phyloP scores from a whole-genome alignment of 2,113 vertebrate species.

The Siniperca chuatsi region DNA sequence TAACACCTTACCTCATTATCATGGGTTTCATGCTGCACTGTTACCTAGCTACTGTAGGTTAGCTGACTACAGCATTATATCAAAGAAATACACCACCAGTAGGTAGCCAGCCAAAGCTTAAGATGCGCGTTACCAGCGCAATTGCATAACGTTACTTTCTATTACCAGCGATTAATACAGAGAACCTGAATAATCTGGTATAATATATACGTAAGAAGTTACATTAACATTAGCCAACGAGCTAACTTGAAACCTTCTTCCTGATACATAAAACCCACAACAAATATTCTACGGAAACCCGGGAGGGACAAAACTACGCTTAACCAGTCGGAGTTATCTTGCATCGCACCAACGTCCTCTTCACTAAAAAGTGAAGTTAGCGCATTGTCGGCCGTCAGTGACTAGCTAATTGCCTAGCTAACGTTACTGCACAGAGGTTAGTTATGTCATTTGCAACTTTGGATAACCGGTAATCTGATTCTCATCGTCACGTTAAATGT shows the following conservation, averaged over 20 bases:
- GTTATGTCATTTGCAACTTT: background rate
- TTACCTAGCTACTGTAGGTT: constrained; percentile 41
- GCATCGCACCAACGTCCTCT: background rate
- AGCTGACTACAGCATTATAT: constrained; percentile 51
- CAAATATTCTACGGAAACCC: constrained; percentile 65
- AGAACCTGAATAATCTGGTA: background rate
- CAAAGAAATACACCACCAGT: constrained; percentile 3
- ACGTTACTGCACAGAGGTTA: constrained; percentile 57
- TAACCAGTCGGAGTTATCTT: background rate
- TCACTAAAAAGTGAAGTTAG: constrained; percentile 42
- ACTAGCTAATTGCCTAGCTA: constrained; percentile 52
- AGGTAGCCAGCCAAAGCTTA: background rate
- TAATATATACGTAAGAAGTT: background rate
- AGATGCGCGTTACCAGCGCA: background rate
- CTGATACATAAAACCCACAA: constrained; percentile 67
- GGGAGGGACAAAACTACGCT: constrained; percentile 41
- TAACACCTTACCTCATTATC: constrained; percentile 72
- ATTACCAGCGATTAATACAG: background rate
- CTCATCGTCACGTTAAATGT: background rate
- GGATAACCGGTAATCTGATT: fast-evolving
- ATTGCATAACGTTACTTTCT: background rate
- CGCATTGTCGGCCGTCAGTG: constrained; percentile 49
- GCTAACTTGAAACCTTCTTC: constrained; percentile 60
- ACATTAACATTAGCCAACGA: background rate
- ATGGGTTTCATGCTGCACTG: constrained; percentile 68